Base-by-base conservation (phyloP, 2,797 vertebrate genomes). In the Knipowitschia caucasica region DNA sequence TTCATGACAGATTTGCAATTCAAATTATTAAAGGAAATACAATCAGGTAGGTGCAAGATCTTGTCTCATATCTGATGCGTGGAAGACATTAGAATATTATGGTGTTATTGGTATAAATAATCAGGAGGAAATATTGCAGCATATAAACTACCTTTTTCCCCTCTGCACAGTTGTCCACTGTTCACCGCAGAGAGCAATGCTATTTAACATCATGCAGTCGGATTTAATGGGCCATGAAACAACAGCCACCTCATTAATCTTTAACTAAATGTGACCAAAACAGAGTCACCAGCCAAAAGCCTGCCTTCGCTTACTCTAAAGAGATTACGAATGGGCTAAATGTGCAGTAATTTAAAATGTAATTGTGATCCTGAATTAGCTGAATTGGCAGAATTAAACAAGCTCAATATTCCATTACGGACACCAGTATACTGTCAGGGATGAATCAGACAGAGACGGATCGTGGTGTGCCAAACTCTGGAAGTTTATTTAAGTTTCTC, bases 181-280 rank as follows among this genome's bases (percentile, higher is more conserved):
- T 31, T 30, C 18, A 47, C 29, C 5, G 33, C 29, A 49, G 17
- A 29, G 43, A 15, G 43, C n/a, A 27, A 29, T 27, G 43, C n/a
- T 17, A 10, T 14, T 44, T 45, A 45, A 49, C 45, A 33, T 49
- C 15, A 29, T 8, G 29, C 33, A 49, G 29, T n/a, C 17, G 23
- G 27, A 1, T 17, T 33, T 49, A 49, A 49, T 49, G 46, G 46
- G 3, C 46, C 20, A 11, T 49, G 29, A 17, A 30, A 57, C 39
- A 49, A 49, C 29, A 33, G 29, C 11, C 18, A 17, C 29, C 17
- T 14, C 45, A 49, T 50, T 50, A 50, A 50, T 50, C 33, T 50
- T 50, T 50, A 25, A 50, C 33, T 11, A 35, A 36, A 50, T 17
- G 31, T 50, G 23, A 17, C 20, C 33, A 50, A 26, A 34, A 34